Evolutionary conservation across 2,113 vertebrate species (phyloP), one percentile per base, ranked within the genome.

Genomic region (Candoia aspera): DNA sequence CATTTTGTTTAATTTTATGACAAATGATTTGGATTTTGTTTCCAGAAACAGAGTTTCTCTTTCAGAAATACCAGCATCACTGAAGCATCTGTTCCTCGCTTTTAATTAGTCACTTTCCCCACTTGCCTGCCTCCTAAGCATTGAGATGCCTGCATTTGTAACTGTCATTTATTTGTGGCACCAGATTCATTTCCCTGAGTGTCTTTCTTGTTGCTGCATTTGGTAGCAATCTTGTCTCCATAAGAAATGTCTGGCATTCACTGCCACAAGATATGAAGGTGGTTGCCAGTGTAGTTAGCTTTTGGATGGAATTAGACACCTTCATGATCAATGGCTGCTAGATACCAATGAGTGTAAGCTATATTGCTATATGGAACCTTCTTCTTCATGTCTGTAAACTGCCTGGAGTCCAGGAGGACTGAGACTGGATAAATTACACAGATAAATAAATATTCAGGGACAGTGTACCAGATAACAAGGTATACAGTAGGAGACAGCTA

Each of bases 1-100:
- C 94, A 96, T 94, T 95, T 97, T 37, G 89, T 96, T 97, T 97
- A 94, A 97, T 97, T 97, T 97, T 96, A 95, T 96, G 96, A 95
- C 88, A 96, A 94, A 94, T 95, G 2, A 86, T 93, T 94, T 64
- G 58, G 73, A 6, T 90, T 97, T 96, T 93, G n/a, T 84, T 94
- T 97, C 95, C 94, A 95, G 94, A 97, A 97, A 96, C 92, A 95
- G 94, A 96, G 97, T 96, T 95, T 62, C 73, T 79, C 73, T 79
- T 9, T 8, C 94, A 93, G 95, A 93, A 94, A 95, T 95, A 91
- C 88, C 94, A 97, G 94, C 62, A 91, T 96, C 92, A 90, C 0
- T 3, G 88, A 94, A 96, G 95, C 94, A 96, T 96, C 96, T 97
- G 96, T 96, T 96, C 93, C 94, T 95, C 94, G 87, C 94, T 96